Evolutionary conservation across 2,888 invertebrate genomes (phyloP), one percentile per base, ranked within the genome.

Genomic region (Laspeyria flexula): DNA sequence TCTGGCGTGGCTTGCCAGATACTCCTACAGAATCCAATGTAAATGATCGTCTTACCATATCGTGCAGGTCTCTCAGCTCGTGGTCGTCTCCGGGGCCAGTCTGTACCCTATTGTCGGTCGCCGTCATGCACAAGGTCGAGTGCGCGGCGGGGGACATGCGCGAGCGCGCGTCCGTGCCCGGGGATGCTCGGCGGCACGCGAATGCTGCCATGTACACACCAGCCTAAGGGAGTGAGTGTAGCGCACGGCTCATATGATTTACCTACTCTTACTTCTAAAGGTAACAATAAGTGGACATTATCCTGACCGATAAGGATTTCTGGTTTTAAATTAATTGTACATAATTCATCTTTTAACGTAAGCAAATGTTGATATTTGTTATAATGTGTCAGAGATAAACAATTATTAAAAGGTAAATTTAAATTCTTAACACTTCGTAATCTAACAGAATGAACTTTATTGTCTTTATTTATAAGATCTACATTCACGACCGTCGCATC

Each of bases 301-400:
- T 73, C 73, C 23, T 72, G 72, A 0, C 71, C 74, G 23, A 74
- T 68, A 18, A 72, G 46, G 4, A 72, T 31, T 52, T 73, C 61
- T 0, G 72, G 72, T 41, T 63, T 57, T 9, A 13, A 15, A 9
- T 34, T 3, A 9, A 2, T 9, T 9, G 1, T 34, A 34, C 13
- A 15, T 15, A 34, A 15, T 9, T 34, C 9, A 15, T 34, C 16
- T 34, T 34, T 15, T 15, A 34, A 4, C 13, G 1, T 3, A 9
- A 16, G 15, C 7, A 7, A 34, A 34, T 34, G 21, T 5, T 21
- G 2, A 21, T 21, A 21, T 3, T 5, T 21, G 5, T 5, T 21
- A 5, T n/a, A n/a, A n/a, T n/a, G 5, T 21, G 21, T 21, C 21
- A 21, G 21, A 21, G 21, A 21, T 21, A 21, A 5, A 21, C 5